Conservation (phyloP, 1,140 invertebrate species). For the Scaptomyza hsui region DNA sequence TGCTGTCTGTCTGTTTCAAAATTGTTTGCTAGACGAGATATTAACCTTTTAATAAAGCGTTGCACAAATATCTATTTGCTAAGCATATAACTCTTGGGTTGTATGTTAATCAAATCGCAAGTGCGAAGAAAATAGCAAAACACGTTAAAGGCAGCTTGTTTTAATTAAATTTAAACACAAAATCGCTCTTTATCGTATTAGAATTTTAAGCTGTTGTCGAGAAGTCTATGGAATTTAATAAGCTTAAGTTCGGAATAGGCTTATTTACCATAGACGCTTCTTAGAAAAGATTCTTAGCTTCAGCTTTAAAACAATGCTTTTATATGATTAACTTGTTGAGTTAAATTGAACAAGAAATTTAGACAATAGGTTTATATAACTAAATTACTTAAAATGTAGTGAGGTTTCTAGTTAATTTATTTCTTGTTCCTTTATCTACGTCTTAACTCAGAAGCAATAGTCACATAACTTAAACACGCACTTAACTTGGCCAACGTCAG, state of each 20-base stretch:
- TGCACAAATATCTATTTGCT: constrained; percentile 49
- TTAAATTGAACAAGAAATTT: too few species aligned
- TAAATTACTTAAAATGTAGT: too few species aligned
- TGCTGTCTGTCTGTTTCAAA: constrained; percentile 4
- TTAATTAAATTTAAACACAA: background rate
- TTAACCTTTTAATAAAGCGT: constrained; percentile 62
- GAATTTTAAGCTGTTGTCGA: too few species aligned
- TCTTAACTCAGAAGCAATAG: background rate
- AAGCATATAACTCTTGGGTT: constrained; percentile 39
- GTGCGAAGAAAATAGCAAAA: background rate
- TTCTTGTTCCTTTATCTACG: too few species aligned
- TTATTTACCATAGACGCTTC: too few species aligned
- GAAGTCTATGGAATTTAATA: too few species aligned
- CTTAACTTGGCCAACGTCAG: constrained; percentile 11
- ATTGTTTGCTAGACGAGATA: constrained; percentile 28
- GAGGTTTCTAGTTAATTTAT: background rate
- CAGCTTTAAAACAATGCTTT: too few species aligned
- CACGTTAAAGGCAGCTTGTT: background rate
- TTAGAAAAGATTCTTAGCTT: too few species aligned
- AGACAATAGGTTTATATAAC: background rate
- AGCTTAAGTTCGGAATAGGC: too few species aligned
- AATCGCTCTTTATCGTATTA: background rate
- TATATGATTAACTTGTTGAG: too few species aligned
- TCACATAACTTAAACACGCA: constrained; percentile 3
- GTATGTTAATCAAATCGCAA: background rate